Conservation (phyloP, 2,113 vertebrate genomes). For the Xenopus laevis region DNA sequence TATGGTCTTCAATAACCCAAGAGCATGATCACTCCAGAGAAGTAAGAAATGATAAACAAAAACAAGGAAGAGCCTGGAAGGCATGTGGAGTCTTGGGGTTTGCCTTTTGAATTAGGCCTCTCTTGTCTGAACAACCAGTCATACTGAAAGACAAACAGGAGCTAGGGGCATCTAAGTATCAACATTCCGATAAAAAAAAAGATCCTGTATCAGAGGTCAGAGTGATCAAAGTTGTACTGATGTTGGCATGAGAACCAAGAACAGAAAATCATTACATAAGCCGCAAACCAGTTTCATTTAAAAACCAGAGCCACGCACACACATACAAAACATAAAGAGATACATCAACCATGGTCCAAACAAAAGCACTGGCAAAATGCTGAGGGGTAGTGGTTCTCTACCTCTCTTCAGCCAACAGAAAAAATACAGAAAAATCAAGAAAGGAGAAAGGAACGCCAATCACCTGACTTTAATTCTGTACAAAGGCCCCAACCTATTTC, state of each 20-base stretch:
- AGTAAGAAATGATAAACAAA: conserved; percentile 38
- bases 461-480: too few relatives aligned
- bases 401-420: neutral
- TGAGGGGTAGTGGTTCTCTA: conserved; percentile 1
- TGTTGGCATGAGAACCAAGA: conserved; percentile 31
- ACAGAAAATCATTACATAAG: conserved; percentile 41
- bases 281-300: conserved; percentile 35
- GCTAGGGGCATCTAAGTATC: conserved; percentile 31
- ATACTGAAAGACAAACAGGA: conserved; percentile 38
- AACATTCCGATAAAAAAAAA: conserved; percentile 22
- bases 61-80: conserved; percentile 26
- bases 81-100: conserved; percentile 32
- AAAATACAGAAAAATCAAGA: neutral
- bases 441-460: too few relatives aligned
- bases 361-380: conserved; percentile 11
- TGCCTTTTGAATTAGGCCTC: conserved; percentile 41
- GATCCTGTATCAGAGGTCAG: conserved; percentile 36
- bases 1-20: conserved; percentile 34
- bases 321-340: conserved; percentile 20
- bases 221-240: conserved; percentile 41
- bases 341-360: neutral
- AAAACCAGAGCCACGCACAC: conserved; percentile 29
- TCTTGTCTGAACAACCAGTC: conserved; percentile 40
- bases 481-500: too few relatives aligned
- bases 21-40: conserved; percentile 39